Conservation (phyloP, 1,140 invertebrate genomes). For the Achatina immaculata region DNA sequence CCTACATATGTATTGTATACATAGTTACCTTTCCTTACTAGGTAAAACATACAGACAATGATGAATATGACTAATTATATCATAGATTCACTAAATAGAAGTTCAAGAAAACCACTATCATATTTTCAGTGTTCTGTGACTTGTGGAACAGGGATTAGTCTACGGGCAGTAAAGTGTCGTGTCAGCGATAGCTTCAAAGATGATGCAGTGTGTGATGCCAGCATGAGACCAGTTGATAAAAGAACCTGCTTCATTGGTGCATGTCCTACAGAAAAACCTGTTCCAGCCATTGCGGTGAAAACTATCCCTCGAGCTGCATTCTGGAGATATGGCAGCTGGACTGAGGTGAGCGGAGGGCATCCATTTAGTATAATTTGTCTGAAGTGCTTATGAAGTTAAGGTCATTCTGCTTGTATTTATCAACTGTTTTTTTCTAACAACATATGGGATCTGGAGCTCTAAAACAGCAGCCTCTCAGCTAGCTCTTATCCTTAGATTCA, state of each 20-base stretch:
- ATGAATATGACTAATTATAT: too few species aligned
- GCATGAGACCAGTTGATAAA: slow-evolving; percentile 47
- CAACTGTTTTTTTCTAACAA: too few species aligned
- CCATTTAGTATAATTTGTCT: too few species aligned
- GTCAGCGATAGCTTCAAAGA: slow-evolving; percentile 42
- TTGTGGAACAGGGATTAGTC: slow-evolving; percentile 61
- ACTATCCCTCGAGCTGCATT: slow-evolving; percentile 35
- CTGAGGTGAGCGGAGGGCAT: slow-evolving; percentile 50
- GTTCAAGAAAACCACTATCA: too few species aligned
- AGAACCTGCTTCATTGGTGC: slow-evolving; percentile 49
- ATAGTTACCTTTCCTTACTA: too few species aligned
- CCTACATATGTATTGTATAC: too few species aligned
- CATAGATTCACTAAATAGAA: too few species aligned
- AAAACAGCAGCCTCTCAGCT: too few species aligned
- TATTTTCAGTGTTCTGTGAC: slow-evolving; percentile 66
- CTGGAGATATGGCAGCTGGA: slow-evolving; percentile 62
- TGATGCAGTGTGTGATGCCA: slow-evolving; percentile 51
- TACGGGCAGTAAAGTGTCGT: slow-evolving; percentile 53
- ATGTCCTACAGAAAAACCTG: slow-evolving; percentile 47
- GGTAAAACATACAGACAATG: too few species aligned
- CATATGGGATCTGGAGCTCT: too few species aligned
- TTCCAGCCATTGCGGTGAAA: slow-evolving; percentile 42
- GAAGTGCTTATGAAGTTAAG: not conserved
- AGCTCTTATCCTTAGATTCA: too few species aligned
- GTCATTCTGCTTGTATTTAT: too few species aligned